Percentiles rank a stretch among this genome's conserved stretches.
phyloP scores from a whole-genome alignment of 2,888 invertebrate genomes.

The Nebria salina region DNA sequence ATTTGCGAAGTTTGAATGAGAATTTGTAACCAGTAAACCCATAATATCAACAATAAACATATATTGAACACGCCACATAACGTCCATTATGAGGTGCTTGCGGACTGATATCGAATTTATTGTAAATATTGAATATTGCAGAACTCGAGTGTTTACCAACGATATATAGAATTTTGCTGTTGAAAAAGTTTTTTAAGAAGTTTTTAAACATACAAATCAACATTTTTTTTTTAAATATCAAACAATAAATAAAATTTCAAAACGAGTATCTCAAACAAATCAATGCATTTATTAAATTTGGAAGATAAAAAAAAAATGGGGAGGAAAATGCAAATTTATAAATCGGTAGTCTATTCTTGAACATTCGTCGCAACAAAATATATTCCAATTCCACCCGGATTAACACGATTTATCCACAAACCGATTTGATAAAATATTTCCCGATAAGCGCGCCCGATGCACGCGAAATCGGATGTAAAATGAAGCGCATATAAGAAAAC shows the following conservation, averaged over 20 bases:
- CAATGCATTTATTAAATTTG: too few species aligned
- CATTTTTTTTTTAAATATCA: too few species aligned
- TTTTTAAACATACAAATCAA: neutral
- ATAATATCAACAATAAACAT: neutral
- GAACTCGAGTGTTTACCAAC: neutral
- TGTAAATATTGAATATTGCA: neutral
- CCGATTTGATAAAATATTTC: neutral
- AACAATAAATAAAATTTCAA: too few species aligned
- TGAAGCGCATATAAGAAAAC: neutral
- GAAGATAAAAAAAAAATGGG: neutral
- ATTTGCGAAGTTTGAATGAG: neutral
- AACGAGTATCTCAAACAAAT: too few species aligned
- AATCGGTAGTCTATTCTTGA: neutral
- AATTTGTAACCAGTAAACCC: neutral
- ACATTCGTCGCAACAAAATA: neutral
- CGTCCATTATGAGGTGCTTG: neutral
- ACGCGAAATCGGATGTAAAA: neutral
- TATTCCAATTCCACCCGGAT: neutral
- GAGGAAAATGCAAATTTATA: neutral
- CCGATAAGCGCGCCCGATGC: neutral
- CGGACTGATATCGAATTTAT: neutral
- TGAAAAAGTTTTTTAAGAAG: neutral
- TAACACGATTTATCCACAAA: slow-evolving; percentile 2
- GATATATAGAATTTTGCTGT: neutral
- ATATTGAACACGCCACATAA: neutral